phyloP scores from a whole-genome alignment of 2,113 vertebrate species.

The Cichladusa arquata region DNA sequence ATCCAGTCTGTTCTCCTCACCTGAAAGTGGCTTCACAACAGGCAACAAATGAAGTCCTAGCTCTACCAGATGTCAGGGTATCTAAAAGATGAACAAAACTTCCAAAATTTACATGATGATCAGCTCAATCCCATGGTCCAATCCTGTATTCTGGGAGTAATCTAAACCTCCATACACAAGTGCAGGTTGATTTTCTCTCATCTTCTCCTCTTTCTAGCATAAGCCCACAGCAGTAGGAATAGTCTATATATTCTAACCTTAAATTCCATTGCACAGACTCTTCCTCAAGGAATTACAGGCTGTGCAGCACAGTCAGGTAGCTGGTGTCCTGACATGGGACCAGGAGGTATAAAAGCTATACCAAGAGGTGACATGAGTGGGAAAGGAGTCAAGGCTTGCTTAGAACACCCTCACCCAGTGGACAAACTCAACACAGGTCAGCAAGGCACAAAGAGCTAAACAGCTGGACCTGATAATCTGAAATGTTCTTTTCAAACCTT shows the following conservation, averaged over 20 bases:
- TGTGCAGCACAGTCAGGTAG: not conserved
- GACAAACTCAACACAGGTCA: not conserved
- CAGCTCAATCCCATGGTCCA: not conserved
- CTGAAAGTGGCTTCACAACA: not conserved
- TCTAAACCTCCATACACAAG: not conserved
- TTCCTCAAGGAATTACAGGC: not conserved
- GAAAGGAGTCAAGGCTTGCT: not conserved
- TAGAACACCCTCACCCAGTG: not conserved
- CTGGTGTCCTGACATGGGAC: accelerated
- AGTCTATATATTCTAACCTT: not conserved
- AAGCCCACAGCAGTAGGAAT: not conserved
- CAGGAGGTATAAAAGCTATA: not conserved
- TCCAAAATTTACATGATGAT: not conserved
- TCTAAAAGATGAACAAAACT: not conserved
- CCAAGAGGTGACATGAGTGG: not conserved
- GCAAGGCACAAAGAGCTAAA: not conserved
- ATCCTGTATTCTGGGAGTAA: not conserved
- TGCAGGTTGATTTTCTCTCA: not conserved
- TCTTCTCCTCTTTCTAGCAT: not conserved
- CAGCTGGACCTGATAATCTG: not conserved
- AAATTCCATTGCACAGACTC: not conserved
- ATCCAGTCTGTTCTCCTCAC: not conserved
- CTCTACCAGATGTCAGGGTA: not conserved
- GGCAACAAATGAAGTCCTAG: not conserved
- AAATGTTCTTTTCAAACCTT: not conserved